Base-by-base conservation (phyloP, 2,797 vertebrate genomes). In the Gymnopithys bicolor region DNA sequence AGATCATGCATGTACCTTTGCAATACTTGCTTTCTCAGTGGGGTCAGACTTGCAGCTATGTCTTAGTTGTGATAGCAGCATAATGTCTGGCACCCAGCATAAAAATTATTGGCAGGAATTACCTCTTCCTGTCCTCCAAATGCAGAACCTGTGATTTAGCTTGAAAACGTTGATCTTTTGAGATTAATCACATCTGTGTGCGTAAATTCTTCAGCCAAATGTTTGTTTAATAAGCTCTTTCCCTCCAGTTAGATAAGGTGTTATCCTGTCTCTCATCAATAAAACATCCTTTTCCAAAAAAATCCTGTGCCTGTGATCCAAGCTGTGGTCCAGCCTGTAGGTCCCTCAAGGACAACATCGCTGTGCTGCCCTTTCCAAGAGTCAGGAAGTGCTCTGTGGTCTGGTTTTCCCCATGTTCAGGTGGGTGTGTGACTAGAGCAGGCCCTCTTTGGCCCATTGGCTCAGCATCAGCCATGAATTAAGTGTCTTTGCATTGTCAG, bases 1-100 rank as follows among this genome's bases (percentile, higher is more conserved):
- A 1, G 2, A 23, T 58, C 3, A 2, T 11, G 30, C 0, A 0
- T 21, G 27, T 70, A 23, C 45, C 37, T 43, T 67, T 14, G 4
- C 24, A 13, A 14, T 43, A 9, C 46, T 55, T 33, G 32, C 48
- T 25, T 83, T 62, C 43, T 48, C 23, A 45, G 39, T 2, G 3
- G 67, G 28, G 46, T 52, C 28, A 37, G 55, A 11, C 60, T 48
- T 45, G 67, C 35, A 74, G 86, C 51, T 81, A 7, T 27, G 30
- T 64, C 85, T 86, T 32, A 59, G 52, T 13, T 83, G 23, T 58
- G 64, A 51, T 13, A 70, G 55, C 4, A 85, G 35, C 41, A 33
- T 41, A 7, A 59, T 27, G 15, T 53, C 58, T 80, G 70, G 55
- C 48, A 73, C 66, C 13, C 28, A 59, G 46, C 19, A 33, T 62